A percentile compares a stretch with the other conserved stretches of the same genome.
These are phyloP conservation scores for Pocillopora damicornis DNA, from an alignment of 64 coral and sea anemone genomes.

Conservation along the genomic window DNA sequence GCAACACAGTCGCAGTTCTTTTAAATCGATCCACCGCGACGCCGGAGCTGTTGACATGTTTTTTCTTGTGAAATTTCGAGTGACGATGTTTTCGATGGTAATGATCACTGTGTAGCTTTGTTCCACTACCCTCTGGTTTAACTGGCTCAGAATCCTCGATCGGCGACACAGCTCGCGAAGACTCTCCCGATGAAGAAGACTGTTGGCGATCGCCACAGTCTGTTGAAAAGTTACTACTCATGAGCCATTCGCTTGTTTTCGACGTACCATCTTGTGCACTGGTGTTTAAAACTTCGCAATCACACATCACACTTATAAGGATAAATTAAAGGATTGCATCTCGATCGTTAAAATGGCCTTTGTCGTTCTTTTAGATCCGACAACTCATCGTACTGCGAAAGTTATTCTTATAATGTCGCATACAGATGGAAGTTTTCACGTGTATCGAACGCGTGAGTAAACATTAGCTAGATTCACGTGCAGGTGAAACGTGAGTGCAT, in stretches of 20 bases:
- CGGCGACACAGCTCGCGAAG: neutral
- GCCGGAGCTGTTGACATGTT: neutral
- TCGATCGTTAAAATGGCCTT: neutral
- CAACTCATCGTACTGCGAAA: neutral
- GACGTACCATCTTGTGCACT: neutral
- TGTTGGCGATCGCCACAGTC: neutral
- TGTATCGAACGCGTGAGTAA: neutral
- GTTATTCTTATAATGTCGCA: neutral
- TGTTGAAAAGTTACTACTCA: conserved; percentile 3
- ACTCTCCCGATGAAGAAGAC: neutral
- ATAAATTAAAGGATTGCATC: neutral
- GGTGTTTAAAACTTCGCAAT: conserved; percentile 8
- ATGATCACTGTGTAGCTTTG: neutral
- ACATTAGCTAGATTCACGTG: neutral
- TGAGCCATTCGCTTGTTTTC: conserved; percentile 26
- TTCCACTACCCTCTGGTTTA: neutral
- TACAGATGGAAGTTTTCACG: neutral
- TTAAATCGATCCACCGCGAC: neutral
- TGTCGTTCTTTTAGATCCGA: neutral
- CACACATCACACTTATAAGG: neutral
- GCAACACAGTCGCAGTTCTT: conserved; percentile 52
- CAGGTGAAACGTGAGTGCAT: neutral
- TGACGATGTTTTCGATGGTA: neutral
- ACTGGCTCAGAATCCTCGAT: neutral
- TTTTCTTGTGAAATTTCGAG: neutral